phyloP scores from a whole-genome alignment of 2,888 invertebrate genomes.

The Eristalis tenax region DNA sequence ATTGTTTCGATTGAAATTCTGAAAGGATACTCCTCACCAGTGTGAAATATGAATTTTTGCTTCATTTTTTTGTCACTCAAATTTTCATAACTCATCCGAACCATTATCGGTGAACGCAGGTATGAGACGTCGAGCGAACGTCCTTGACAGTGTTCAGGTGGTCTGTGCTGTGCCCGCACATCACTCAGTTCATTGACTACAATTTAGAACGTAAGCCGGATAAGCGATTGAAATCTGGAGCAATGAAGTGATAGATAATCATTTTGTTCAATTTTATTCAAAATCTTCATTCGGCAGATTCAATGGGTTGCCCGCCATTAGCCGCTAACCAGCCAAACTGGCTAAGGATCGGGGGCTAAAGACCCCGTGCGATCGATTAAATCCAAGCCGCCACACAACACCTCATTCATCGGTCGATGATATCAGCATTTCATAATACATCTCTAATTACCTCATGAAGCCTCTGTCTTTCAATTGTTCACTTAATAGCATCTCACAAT shows the following conservation, averaged over 20 bases:
- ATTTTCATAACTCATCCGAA: slow-evolving; percentile 43
- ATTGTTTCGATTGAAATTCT: slow-evolving; percentile 12
- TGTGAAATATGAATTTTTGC: slow-evolving; percentile 59
- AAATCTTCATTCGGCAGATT: slow-evolving; percentile 2
- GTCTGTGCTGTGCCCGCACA: background rate
- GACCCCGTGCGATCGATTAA: slow-evolving; percentile 1
- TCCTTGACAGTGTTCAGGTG: background rate
- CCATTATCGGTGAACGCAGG: slow-evolving; percentile 50
- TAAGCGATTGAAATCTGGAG: background rate
- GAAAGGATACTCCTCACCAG: slow-evolving; percentile 30
- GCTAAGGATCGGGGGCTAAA: background rate
- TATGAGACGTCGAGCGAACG: background rate
- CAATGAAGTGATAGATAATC: background rate
- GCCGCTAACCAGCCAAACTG: background rate
- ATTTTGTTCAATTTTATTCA: slow-evolving; percentile 20
- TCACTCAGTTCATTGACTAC: slow-evolving; percentile 5
- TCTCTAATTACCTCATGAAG: slow-evolving; percentile 16
- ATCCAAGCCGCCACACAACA: background rate
- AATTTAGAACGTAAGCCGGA: background rate
- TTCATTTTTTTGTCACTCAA: background rate
- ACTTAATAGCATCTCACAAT: background rate
- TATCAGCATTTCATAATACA: slow-evolving; percentile 28
- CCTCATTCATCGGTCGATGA: background rate
- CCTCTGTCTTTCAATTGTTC: background rate
- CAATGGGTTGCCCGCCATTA: background rate